Conservation (phyloP, 2,888 invertebrate genomes). For the Podotricha telesiphe region DNA sequence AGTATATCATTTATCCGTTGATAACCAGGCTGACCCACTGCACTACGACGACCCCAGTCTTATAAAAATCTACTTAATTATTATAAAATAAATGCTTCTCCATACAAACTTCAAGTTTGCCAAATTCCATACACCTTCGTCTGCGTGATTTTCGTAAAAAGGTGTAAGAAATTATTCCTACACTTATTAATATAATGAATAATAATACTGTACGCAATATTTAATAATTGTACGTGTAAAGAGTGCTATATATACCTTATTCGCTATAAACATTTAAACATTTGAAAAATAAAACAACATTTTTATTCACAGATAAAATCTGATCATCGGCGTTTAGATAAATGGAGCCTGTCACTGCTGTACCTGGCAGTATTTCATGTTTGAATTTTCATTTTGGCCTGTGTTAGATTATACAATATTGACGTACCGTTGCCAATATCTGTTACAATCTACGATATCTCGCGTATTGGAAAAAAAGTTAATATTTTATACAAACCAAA, state of each 20-base stretch:
- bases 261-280: too few relatives aligned
- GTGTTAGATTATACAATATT: neutral
- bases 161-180: too few relatives aligned
- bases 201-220: too few relatives aligned
- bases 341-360: conserved; percentile 8
- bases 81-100: too few relatives aligned
- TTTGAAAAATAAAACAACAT: neutral
- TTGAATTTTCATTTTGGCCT: conserved; percentile 25
- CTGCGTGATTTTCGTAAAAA: too few relatives aligned
- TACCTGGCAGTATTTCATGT: conserved; percentile 17
- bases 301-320: conserved; percentile 1
- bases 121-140: too few relatives aligned
- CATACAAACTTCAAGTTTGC: too few relatives aligned
- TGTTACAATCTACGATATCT: neutral
- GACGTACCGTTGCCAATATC: neutral
- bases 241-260: neutral
- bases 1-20: too few relatives aligned
- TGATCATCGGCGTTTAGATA: conserved; percentile 13
- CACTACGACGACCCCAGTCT: too few relatives aligned
- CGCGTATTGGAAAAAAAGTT: neutral
- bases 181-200: too few relatives aligned
- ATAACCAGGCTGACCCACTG: too few relatives aligned
- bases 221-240: neutral
- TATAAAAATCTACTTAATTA: too few relatives aligned
- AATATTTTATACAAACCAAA: neutral